Conservation (phyloP, 2,888 invertebrate species). For the Pachymerium ferrugineum region DNA sequence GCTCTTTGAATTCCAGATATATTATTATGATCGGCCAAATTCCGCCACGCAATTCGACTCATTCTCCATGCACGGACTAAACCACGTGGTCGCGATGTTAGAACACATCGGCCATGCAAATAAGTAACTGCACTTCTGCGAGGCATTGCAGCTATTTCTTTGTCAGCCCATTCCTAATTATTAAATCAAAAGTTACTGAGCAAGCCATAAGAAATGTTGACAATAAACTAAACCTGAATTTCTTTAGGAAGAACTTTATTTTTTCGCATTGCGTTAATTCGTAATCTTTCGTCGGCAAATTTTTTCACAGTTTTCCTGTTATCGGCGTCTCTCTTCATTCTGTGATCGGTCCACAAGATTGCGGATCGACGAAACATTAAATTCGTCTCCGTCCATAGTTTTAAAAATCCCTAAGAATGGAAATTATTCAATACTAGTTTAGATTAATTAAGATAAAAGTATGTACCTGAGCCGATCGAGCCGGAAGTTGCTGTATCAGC, state of each 20-base stretch:
- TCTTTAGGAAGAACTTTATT: slow-evolving; percentile 79
- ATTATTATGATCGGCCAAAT: slow-evolving; percentile 89
- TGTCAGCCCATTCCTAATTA: slow-evolving; percentile 64
- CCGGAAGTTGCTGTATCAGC: too few species aligned
- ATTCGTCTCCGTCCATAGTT: too few species aligned
- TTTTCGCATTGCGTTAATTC: slow-evolving; percentile 74
- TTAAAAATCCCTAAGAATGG: too few species aligned
- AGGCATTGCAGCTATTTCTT: slow-evolving; percentile 70
- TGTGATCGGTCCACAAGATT: slow-evolving; percentile 64
- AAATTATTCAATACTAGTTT: too few species aligned
- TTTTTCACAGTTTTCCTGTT: slow-evolving; percentile 68
- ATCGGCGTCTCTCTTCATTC: slow-evolving; percentile 81
- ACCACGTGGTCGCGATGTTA: slow-evolving; percentile 83
- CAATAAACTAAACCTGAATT: slow-evolving; percentile 53
- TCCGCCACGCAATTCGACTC: slow-evolving; percentile 83
- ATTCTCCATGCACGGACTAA: slow-evolving; percentile 73
- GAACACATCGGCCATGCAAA: slow-evolving; percentile 69
- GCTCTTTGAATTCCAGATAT: slow-evolving; percentile 86
- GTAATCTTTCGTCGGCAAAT: slow-evolving; percentile 67
- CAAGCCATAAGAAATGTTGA: too few species aligned
- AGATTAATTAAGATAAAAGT: too few species aligned
- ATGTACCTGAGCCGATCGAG: too few species aligned
- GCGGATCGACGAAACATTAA: not conserved
- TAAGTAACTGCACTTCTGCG: slow-evolving; percentile 63
- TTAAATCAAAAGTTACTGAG: not conserved